Base-by-base conservation (phyloP, 2,888 invertebrate species). In the Colletes collaris region DNA sequence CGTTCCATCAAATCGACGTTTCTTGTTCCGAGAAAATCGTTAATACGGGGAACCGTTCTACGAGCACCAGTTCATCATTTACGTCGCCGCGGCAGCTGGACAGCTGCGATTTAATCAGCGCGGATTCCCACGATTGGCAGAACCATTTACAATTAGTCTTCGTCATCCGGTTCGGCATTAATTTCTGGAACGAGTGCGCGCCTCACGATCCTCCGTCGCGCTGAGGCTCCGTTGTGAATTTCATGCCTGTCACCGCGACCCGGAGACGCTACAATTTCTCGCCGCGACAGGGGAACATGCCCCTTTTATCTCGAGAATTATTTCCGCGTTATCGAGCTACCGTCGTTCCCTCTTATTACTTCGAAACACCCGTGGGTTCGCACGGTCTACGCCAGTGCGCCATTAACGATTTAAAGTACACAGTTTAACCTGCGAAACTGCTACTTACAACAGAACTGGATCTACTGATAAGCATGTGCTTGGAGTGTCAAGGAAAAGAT, bases 71-170 rank as follows among this genome's bases (percentile, higher is more conserved):
- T 76, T 81, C 84, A 64, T 85, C 80, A 72, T 76, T 86, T 70
- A 75, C 62, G 60, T 62, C 67, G 50, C 49, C 58, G 62, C 50
- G 56, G 65, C 76, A 55, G 80, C 76, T 73, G 72, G 27, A 69
- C 69, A 69, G 64, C 49, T 37, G 78, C 83, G 79, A 87, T 84
- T 77, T 82, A 82, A 86, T 87, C 83, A 82, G 64, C 66, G 68
- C 74, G 64, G 75, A 81, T 87, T 87, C 87, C 77, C 87, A 87
- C 87, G 87, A 85, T 87, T 83, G 82, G 81, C 81, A 78, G 78
- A 80, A 77, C 71, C 76, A 71, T 82, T 82, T 81, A 82, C 84
- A 86, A 85, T 83, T 86, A 83, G 76, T 82, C 81, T 70, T 76
- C 85, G 75, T 85, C 87, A 81, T 85, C 86, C 81, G 75, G 81